Base-by-base conservation (phyloP, 2,113 vertebrate genomes). In the Sylvietta virens region DNA sequence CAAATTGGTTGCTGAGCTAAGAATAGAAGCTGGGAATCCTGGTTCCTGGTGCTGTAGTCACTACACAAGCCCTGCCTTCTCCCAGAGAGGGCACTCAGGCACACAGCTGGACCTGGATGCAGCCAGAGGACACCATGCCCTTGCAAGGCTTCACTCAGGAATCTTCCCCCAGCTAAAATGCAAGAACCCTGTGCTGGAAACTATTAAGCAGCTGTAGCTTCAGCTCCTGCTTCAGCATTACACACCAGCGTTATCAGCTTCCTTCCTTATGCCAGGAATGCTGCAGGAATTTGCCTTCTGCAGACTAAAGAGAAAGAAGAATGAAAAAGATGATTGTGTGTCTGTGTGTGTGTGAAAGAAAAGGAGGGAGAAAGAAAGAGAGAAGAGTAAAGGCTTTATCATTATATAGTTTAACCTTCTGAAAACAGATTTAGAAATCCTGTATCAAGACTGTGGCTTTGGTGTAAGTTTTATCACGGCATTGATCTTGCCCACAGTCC, bases 261-360 rank as follows among this genome's bases (percentile, higher is more conserved):
- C 60, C 67, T 61, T 73, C 67, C 53, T 69, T 12, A 35, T 9
- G 45, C 56, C 51, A 88, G 88, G 88, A 92, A 94, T 91, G 80
- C 56, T 71, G 67, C 40, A 69, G 74, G 79, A 97, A 78, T 97
- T 81, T 61, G 47, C 60, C 28, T 90, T 88, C 54, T 84, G 60
- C 51, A 91, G 54, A 71, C 65, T 60, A 47, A 66, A 67, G 78
- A 76, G 79, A 79, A 89, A 66, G 40, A 88, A 66, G 56, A 83
- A 76, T 28, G 28, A 64, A 82, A 82, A 87, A 79, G 37, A 66
- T 73, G 61, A 67, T 27, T 69, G 40, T 69, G 54, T 45, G 13
- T 47, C 12, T 72, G 47, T 44, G 35, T 39, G 44, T 51, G 7
- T 10, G 42, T 7, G 45, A 71, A 79, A 62, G 35, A 76, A 53